These are phyloP conservation scores for Oophaga sylvatica DNA, from an alignment of 2,797 vertebrate species.

Conservation along the genomic window DNA sequence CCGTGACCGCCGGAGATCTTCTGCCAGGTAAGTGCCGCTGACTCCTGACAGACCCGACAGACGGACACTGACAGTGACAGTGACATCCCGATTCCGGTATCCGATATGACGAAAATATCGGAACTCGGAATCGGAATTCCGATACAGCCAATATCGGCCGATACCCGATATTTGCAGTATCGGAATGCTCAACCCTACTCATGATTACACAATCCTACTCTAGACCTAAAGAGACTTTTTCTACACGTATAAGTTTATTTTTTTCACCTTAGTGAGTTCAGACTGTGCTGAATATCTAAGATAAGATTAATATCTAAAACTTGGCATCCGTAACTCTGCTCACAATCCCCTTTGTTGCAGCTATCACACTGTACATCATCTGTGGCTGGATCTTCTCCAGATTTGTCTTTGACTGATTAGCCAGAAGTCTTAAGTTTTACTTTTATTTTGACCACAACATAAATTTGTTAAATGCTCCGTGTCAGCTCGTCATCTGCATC, in stretches of 20 bases:
- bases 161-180: too few relatives aligned
- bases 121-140: too few relatives aligned
- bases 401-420: constrained; percentile 28
- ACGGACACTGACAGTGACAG: too few relatives aligned
- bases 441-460: constrained; percentile 48
- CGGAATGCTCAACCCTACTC: too few relatives aligned
- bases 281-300: constrained; percentile 5
- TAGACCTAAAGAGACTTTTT: background rate
- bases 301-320: constrained; percentile 42
- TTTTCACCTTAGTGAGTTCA: constrained; percentile 17
- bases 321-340: constrained; percentile 30
- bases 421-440: constrained; percentile 34
- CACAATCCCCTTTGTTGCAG: constrained; percentile 25
- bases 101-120: too few relatives aligned
- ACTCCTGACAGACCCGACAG: too few relatives aligned
- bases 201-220: constrained; percentile 11
- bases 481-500: constrained; percentile 13
- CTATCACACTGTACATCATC: constrained; percentile 54
- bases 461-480: constrained; percentile 42
- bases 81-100: too few relatives aligned
- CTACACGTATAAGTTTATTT: background rate
- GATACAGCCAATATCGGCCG: too few relatives aligned
- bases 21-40: too few relatives aligned
- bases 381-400: constrained; percentile 27
- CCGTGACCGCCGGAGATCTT: too few relatives aligned